Percentiles rank a stretch among this genome's conserved stretches.
Conservation (phyloP, 2,113 vertebrate genomes). For the Raja brachyura region DNA sequence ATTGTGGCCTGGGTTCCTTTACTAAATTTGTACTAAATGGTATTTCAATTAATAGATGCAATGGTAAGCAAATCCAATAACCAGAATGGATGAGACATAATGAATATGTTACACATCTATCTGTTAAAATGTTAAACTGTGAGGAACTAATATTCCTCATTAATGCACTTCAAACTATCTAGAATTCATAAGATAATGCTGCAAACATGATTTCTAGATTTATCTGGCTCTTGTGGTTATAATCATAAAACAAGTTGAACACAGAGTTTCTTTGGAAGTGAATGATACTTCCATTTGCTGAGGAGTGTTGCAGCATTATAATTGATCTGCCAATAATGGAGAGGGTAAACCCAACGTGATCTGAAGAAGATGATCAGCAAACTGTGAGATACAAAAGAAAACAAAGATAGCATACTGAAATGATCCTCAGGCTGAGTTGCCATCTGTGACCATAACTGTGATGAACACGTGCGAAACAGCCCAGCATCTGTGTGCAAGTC, state of each 20-base stretch:
- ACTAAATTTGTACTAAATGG: not conserved
- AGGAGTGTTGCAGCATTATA: too few species aligned
- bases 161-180: not conserved
- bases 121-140: not conserved
- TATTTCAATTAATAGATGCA: not conserved
- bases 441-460: too few species aligned
- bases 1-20: not conserved
- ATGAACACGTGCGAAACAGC: too few species aligned
- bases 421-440: too few species aligned
- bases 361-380: too few species aligned
- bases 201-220: not conserved
- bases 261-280: not conserved
- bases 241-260: not conserved
- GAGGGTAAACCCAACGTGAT: too few species aligned
- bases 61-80: not conserved
- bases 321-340: too few species aligned
- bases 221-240: not conserved
- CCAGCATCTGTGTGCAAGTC: too few species aligned
- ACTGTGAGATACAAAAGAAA: too few species aligned
- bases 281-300: not conserved
- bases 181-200: not conserved
- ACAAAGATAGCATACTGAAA: too few species aligned
- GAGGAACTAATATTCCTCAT: not conserved
- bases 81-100: too few species aligned
- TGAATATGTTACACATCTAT: too few species aligned